Evolutionary conservation across 2,113 vertebrate genomes (phyloP), one percentile per base, ranked within the genome.

Genomic region (Forbesichthys papilliferus): DNA sequence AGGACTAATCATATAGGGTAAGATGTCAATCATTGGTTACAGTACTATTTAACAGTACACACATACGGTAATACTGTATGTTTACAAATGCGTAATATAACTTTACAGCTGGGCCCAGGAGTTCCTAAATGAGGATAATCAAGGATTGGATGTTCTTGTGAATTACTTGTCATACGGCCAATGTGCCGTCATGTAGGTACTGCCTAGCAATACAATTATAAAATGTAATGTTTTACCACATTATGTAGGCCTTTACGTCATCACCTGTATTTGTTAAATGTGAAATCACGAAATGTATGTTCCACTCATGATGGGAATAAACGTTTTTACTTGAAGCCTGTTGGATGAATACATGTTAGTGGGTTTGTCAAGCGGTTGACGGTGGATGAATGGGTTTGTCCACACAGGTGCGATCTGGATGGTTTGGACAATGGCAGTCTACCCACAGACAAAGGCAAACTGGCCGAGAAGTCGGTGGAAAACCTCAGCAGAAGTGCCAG

Each of bases 1-100:
- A 92, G 97, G 79, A 99, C 97, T 70, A 99, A 98, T 83, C 94
- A 97, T 71, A 99, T 99, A 0, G 96, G 96, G 97, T 98, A 68
- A 93, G 93, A 71, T 7, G 33, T 1, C 33, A 49, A 12, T 9
- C 48, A 12, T 36, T 33, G 3, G 5, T 65, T 65, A 18, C 9
- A 16, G 54, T 16, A 56, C 10, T 27, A 11, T 9, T 20, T 27
- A 34, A 9, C 10, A 20, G 27, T 12, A 11, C 20, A 16, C 6
- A 58, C 56, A 33, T 27, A 11, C 12, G 36, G 20, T 20, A 12
- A 12, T 34, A 27, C 27, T 27, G 14, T 48, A 1, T 10, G 16
- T 16, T 52, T 14, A 11, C 52, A 3, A n/a, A 7, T 36, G 0
- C 54, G 6, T 27, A 48, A 64, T 55, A 2, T 20, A 0, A 5